phyloP scores from a whole-genome alignment of 1,140 invertebrate species.

The Drosophila repleta region DNA sequence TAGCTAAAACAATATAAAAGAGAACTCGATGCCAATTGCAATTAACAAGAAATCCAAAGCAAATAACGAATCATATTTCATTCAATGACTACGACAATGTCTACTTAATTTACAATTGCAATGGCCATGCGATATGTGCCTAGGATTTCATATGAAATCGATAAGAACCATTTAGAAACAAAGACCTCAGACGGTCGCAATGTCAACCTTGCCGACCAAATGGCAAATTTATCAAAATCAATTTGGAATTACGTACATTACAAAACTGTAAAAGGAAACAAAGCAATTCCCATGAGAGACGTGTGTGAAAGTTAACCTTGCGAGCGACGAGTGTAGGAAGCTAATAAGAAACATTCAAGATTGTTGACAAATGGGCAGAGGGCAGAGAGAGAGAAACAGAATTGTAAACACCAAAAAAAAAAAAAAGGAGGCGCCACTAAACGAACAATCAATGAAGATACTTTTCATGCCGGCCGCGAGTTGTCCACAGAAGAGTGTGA shows the following conservation, averaged over 20 bases:
- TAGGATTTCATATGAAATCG: constrained; percentile 8
- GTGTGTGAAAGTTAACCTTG: constrained; percentile 68
- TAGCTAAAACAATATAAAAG: not conserved
- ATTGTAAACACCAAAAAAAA: constrained; percentile 61
- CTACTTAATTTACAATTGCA: constrained; percentile 21
- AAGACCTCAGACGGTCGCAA: constrained; percentile 31
- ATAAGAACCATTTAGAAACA: constrained; percentile 53
- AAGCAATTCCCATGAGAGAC: constrained; percentile 29
- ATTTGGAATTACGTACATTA: constrained; percentile 66
- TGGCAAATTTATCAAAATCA: constrained; percentile 56
- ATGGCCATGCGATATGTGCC: constrained; percentile 4
- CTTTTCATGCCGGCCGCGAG: constrained; percentile 57
- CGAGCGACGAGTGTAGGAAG: constrained; percentile 58
- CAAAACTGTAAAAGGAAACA: constrained; percentile 68
- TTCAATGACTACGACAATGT: constrained; percentile 5
- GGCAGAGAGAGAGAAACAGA: constrained; percentile 15
- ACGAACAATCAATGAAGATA: constrained; percentile 53
- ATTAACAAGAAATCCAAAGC: not conserved
- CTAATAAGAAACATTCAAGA: constrained; percentile 13
- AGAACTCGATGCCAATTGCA: not conserved
- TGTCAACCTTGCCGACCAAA: constrained; percentile 51
- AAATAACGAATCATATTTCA: not conserved
- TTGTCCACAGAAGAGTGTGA: constrained; percentile 22
- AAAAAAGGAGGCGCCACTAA: constrained; percentile 17
- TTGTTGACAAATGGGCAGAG: constrained; percentile 44